phyloP scores from a whole-genome alignment of 2,797 vertebrate species.

The Mionectes olivaceus region DNA sequence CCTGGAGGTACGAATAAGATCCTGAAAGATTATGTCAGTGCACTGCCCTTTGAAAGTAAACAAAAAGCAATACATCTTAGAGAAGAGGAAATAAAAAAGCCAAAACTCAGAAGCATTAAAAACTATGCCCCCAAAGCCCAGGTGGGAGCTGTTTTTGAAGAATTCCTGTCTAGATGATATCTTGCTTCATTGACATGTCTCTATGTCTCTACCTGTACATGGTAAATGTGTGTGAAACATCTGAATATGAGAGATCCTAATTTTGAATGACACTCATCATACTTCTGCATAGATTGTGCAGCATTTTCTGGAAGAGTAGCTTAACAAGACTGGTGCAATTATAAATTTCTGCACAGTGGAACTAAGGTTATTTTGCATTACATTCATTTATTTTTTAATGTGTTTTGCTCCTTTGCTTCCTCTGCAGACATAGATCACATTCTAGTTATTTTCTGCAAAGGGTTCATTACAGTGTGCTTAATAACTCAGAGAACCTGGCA shows the following conservation, averaged over 20 bases:
- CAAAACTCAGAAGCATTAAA: not conserved
- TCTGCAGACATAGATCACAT: conserved; percentile 64
- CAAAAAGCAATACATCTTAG: not conserved
- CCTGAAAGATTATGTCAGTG: not conserved
- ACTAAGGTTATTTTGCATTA: conserved; percentile 54
- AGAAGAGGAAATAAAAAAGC: not conserved
- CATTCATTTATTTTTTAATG: conserved; percentile 62
- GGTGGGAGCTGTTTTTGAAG: not conserved
- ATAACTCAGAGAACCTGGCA: conserved; percentile 54
- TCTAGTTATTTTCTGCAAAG: conserved; percentile 60
- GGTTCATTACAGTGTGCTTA: conserved; percentile 54
- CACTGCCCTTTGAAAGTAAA: not conserved
- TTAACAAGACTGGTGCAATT: conserved; percentile 53
- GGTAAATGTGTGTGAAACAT: not conserved
- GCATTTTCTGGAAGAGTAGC: conserved; percentile 13
- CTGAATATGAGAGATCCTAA: not conserved
- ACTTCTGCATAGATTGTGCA: not conserved
- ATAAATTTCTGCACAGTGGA: conserved; percentile 40
- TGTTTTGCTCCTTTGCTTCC: conserved; percentile 54
- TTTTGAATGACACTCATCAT: not conserved
- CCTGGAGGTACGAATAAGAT: not conserved
- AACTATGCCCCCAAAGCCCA: not conserved
- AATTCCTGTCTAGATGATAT: not conserved
- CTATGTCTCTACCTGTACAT: not conserved
- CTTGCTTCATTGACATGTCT: not conserved